A percentile compares a stretch with the other conserved stretches of the same genome.
phyloP scores from a whole-genome alignment of 2,113 vertebrate genomes.

The Notiomystis cincta region DNA sequence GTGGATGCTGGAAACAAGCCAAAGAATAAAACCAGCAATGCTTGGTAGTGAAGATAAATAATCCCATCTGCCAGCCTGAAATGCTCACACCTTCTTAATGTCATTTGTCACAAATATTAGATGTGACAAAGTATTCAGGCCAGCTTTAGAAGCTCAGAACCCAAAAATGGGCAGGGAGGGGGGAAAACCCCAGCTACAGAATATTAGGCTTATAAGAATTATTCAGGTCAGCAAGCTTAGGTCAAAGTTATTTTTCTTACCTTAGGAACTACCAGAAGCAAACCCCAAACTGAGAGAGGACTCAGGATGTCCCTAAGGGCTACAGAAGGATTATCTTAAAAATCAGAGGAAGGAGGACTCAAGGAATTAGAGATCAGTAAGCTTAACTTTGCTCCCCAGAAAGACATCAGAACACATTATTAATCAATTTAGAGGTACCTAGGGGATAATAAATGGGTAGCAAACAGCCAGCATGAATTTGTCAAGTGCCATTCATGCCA shows the following conservation, averaged over 20 bases:
- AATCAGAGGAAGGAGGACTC: background rate
- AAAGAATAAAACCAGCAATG: background rate
- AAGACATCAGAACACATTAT: background rate
- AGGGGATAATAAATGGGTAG: background rate
- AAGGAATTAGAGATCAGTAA: background rate
- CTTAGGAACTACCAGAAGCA: background rate
- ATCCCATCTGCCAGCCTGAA: background rate
- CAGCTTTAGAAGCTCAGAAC: background rate
- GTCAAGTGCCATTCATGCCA: background rate
- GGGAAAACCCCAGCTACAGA: background rate
- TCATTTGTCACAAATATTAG: background rate
- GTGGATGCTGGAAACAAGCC: background rate
- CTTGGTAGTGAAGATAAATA: background rate
- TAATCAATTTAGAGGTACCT: background rate
- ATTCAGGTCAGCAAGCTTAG: background rate
- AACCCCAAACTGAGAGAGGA: background rate
- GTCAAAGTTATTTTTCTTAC: background rate
- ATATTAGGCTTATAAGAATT: background rate
- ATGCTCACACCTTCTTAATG: background rate
- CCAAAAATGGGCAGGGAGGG: rapidly evolving
- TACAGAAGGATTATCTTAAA: background rate
- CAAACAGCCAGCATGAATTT: background rate
- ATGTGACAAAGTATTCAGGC: background rate
- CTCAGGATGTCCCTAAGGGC: background rate
- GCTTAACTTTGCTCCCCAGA: background rate